A percentile compares a stretch with the other conserved stretches of the same genome.
These are phyloP conservation scores for Hemitrygon akajei DNA, from an alignment of 2,797 vertebrate species.

Conservation along the genomic window DNA sequence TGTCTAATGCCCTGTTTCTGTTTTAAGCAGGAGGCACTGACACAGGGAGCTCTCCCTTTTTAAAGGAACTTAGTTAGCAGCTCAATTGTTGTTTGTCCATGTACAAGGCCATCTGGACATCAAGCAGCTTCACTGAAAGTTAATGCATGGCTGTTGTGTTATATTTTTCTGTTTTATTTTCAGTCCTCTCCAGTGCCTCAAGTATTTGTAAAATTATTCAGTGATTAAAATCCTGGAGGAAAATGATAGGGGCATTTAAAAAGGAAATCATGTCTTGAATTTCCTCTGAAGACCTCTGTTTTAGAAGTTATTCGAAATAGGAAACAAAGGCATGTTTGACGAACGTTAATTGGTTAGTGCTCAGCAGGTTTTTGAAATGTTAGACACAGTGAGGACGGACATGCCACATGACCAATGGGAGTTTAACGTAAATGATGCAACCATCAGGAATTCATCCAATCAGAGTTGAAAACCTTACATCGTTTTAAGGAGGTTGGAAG, in stretches of 20 bases:
- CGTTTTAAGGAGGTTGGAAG: not conserved
- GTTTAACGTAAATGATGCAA: not conserved
- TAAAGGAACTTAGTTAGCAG: not conserved
- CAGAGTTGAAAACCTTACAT: not conserved
- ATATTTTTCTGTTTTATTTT: not conserved
- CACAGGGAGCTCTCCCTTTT: not conserved
- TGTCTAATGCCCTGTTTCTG: not conserved
- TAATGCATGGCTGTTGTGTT: not conserved
- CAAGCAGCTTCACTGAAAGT: not conserved
- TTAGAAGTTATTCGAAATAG: too few relatives aligned
- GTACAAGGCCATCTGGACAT: not conserved
- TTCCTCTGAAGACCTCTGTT: too few relatives aligned
- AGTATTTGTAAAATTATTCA: too few relatives aligned
- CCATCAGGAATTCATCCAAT: not conserved
- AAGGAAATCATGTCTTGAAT: too few relatives aligned
- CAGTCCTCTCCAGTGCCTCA: too few relatives aligned
- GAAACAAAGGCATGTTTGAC: too few relatives aligned
- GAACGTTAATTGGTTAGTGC: not conserved
- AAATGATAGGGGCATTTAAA: not conserved
- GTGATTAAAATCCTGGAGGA: too few relatives aligned
- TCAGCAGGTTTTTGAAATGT: too few relatives aligned
- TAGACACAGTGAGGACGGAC: not conserved
- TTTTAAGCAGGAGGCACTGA: not conserved
- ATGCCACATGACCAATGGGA: not conserved
- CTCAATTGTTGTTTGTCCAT: not conserved